A percentile compares a stretch with the other conserved stretches of the same genome.
Evolutionary conservation across 2,113 vertebrate species (phyloP).

Genomic region (Macquaria ambigua): DNA sequence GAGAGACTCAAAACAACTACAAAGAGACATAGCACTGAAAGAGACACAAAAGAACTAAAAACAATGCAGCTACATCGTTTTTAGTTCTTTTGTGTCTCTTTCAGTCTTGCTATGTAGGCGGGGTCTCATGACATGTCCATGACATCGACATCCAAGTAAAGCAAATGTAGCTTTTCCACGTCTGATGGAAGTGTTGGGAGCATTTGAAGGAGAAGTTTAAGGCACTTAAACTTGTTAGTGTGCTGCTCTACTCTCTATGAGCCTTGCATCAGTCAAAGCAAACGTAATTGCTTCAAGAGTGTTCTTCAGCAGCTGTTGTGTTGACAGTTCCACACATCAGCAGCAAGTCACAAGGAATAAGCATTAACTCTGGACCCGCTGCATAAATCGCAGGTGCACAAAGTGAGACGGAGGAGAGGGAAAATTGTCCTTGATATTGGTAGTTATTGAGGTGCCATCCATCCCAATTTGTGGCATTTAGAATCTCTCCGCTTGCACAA

Average conservation of each 20-base stretch:
- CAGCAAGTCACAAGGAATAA: conserved; percentile 6
- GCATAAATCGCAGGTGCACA: conserved; percentile 40
- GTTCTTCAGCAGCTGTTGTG: conserved; percentile 27
- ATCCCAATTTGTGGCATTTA: conserved; percentile 65
- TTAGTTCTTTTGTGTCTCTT: too few species aligned
- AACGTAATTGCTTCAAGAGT: conserved; percentile 43
- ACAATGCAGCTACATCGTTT: background rate
- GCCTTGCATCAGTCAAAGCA: conserved; percentile 19
- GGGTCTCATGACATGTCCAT: background rate
- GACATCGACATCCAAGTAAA: background rate
- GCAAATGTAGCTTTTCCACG: background rate
- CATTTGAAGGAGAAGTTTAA: background rate
- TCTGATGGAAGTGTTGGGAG: background rate
- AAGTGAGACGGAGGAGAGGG: conserved; percentile 23
- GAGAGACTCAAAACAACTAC: background rate
- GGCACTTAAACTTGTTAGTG: background rate
- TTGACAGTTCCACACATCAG: background rate
- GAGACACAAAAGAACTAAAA: background rate
- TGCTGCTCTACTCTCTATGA: background rate
- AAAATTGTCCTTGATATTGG: conserved; percentile 56
- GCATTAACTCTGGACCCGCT: background rate
- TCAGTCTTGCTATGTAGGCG: too few species aligned
- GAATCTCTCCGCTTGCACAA: conserved; percentile 43
- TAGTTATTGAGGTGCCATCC: conserved; percentile 57
- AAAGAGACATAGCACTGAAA: too few species aligned